phyloP scores from a whole-genome alignment of 2,888 invertebrate genomes.

The Pardosa pseudoannulata region DNA sequence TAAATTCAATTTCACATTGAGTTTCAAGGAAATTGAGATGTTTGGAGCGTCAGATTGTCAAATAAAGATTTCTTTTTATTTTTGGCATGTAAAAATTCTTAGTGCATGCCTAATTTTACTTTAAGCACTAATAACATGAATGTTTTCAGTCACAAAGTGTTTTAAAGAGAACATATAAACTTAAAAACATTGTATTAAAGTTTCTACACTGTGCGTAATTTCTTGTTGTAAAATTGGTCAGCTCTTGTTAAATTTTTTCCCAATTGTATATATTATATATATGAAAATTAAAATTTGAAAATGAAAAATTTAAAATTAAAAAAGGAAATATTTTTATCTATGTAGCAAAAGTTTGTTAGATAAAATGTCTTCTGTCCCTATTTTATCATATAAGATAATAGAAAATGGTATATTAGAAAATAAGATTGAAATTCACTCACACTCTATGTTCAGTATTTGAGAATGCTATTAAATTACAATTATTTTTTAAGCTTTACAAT shows the following conservation, averaged over 20 bases:
- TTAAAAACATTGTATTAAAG: not conserved
- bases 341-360: not conserved
- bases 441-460: not conserved
- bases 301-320: not conserved
- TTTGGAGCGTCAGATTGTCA: not conserved
- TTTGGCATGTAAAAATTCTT: slow-evolving; percentile 2
- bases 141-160: slow-evolving; percentile 20
- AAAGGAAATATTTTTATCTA: slow-evolving; percentile 11
- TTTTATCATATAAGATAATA: not conserved
- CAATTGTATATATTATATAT: slow-evolving; percentile 4
- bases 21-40: not conserved
- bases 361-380: not conserved
- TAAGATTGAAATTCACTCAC: too few species aligned
- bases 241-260: not conserved
- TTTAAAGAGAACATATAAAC: not conserved
- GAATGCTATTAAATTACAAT: not conserved
- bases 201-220: not conserved
- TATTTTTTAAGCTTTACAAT: not conserved
- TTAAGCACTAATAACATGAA: slow-evolving; percentile 1
- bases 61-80: not conserved
- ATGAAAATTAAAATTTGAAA: not conserved
- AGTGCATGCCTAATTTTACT: slow-evolving; percentile 13
- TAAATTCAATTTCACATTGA: not conserved
- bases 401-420: too few species aligned
- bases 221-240: not conserved